Evolutionary conservation across 2,797 vertebrate genomes (phyloP), one percentile per base, ranked within the genome.

Genomic region (Coregonus ussuriensis): DNA sequence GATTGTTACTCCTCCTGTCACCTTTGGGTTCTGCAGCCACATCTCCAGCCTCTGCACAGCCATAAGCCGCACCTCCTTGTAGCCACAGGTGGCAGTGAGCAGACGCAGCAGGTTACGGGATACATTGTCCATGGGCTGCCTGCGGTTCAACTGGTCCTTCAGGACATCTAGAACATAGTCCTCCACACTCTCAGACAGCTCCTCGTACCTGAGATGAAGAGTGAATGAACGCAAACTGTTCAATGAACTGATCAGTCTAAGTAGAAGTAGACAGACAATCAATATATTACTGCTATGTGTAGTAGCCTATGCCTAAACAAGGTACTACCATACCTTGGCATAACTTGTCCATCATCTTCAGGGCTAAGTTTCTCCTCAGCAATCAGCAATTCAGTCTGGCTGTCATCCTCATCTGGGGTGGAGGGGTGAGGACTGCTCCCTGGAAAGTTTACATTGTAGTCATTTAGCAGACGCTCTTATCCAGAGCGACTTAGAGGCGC

Each of bases 1-100:
- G 13, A 15, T 4, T 29, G n/a, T 33, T 76, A 6, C 2, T 3
- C 4, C 56, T 29, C 0, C 1, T 51, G 84, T 89, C 81, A 98
- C 98, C 95, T 99, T 99, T 29, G 98, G 98, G 85, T 99, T 99
- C 91, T 99, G 98, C 77, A 99, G 94, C 98, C 98, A 99, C 97
- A 99, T 99, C 91, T 99, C 98, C 80, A 99, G 94, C 77, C 96
- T 94, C 91, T 99, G 98, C 79, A 99, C 97, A 0, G 98, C 93
- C 96, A 99, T 96, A 47, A 98, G 94, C 0, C 98, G 95, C 3
- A 97, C 96, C 81, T 99, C 98, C 87, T 97, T 98, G 91, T 97
- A 99, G 77, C 98, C 98, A 0, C 97, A 99, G 9, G 98, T 96
- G 11, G 98, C 96, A 0, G 98, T 96, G 68, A 99, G 95, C 71